A percentile compares a stretch with the other conserved stretches of the same genome.
Conservation (phyloP, 2,888 invertebrate species). For the Cheilosia grossa region DNA sequence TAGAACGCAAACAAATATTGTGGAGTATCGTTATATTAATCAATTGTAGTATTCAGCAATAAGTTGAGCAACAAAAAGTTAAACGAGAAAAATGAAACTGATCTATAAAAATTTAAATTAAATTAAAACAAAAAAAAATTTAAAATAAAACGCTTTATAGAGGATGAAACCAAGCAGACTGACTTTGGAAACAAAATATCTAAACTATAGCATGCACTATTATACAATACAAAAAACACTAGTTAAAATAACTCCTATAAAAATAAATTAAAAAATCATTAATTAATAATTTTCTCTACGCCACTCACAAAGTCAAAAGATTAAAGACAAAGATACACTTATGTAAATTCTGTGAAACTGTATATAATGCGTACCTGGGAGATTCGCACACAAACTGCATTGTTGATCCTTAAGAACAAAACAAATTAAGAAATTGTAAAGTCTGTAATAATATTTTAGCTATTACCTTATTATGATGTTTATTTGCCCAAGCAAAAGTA, state of each 20-base stretch:
- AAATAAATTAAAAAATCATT: slow-evolving; percentile 4
- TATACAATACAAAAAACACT: slow-evolving; percentile 13
- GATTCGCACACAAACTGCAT: slow-evolving; percentile 41
- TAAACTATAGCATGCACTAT: slow-evolving; percentile 48
- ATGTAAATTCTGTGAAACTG: slow-evolving; percentile 34
- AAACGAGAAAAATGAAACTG: slow-evolving; percentile 33
- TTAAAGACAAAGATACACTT: not conserved
- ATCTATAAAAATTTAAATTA: not conserved
- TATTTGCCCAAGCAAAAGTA: slow-evolving; percentile 50
- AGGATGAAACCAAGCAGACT: slow-evolving; percentile 69
- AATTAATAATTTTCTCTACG: not conserved
- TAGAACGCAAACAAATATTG: slow-evolving; percentile 32
- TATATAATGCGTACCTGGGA: slow-evolving; percentile 48
- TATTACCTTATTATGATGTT: slow-evolving; percentile 42
- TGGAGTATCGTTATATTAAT: slow-evolving; percentile 38
- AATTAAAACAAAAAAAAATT: slow-evolving; percentile 1
- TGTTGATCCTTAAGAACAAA: slow-evolving; percentile 48
- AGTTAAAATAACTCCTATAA: slow-evolving; percentile 7
- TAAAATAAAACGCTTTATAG: slow-evolving; percentile 35
- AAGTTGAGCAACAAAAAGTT: slow-evolving; percentile 10
- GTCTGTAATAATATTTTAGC: slow-evolving; percentile 60
- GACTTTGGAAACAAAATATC: slow-evolving; percentile 46
- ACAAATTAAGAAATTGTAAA: slow-evolving; percentile 37
- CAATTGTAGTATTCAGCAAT: slow-evolving; percentile 12
- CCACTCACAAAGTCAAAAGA: not conserved